Evolutionary conservation across 64 coral and sea anemone genomes (phyloP), one percentile per base, ranked within the genome.

Genomic region (Actinia equina): DNA sequence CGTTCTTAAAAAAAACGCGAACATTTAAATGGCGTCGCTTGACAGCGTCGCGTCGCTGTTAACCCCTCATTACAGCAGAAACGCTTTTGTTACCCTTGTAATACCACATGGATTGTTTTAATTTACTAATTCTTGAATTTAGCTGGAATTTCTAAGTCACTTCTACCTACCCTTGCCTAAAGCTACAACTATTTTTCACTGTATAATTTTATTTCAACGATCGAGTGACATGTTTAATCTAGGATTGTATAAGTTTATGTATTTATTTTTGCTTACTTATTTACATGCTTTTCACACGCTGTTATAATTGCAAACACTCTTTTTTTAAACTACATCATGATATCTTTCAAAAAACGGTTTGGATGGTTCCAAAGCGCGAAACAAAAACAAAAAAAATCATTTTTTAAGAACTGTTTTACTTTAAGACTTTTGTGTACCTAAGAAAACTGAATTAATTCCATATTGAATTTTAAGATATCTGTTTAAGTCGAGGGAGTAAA

Each of bases 1-100:
- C 83, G 83, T 61, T 60, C 78, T 85, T 41, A 0, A 60, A 3
- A 60, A 85, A 63, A 84, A 84, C 56, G 83, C 83, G 83, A 85
- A 60, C 18, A 18, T 85, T 85, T 60, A 85, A 85, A 85, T 52
- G 83, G 83, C 83, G 83, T 85, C 83, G 83, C 59, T 85, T 85
- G 83, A 43, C 26, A 54, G 83, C 83, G 83, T 85, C 83, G 83
- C 54, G 83, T 85, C 83, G 18, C 83, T 23, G 7, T 57, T 17
- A 85, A 23, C 9, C 12, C 18, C 27, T 81, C 78, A 81, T 81
- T 81, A 81, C 44, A 49, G 3, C 7, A 81, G 12, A 74, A 30
- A 74, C 11, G 1, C 69, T 25, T 30, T 74, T 74, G 69, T 74
- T 74, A 3, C n/a, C 9, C 4, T 10, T 41, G 5, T 71, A 71